A percentile compares a stretch with the other conserved stretches of the same genome.
Evolutionary conservation across 2,113 vertebrate species (phyloP).

Genomic region (Potamarius usumacintae): DNA sequence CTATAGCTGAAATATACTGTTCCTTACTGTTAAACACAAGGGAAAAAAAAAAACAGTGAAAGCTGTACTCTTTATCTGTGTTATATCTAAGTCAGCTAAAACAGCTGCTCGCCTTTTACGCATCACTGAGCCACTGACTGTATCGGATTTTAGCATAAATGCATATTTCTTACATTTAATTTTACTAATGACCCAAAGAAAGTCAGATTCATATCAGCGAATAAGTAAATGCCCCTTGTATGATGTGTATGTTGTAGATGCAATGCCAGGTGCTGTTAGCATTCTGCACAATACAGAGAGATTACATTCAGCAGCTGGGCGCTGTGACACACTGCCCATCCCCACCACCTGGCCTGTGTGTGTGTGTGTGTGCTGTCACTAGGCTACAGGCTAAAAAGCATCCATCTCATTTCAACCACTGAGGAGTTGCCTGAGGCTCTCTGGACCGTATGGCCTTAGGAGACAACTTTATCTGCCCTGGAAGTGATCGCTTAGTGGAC

Average conservation of each 20-base stretch:
- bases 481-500: slow-evolving; percentile 55
- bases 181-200: not conserved
- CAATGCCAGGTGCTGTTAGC: slow-evolving; percentile 43
- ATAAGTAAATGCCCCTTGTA: slow-evolving; percentile 2
- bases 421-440: slow-evolving; percentile 56
- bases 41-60: not conserved
- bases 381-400: slow-evolving; percentile 56
- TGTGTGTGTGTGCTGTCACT: slow-evolving; percentile 44
- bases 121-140: not conserved
- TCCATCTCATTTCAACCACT: slow-evolving; percentile 61
- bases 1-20: too few species aligned
- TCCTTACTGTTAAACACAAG: not conserved
- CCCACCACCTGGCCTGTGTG: slow-evolving; percentile 61
- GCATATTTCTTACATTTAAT: not conserved
- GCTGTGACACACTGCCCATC: slow-evolving; percentile 44
- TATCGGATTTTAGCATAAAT: slow-evolving; percentile 10
- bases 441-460: slow-evolving; percentile 54
- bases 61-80: not conserved
- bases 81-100: not conserved
- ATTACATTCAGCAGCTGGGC: slow-evolving; percentile 42
- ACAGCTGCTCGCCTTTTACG: not conserved
- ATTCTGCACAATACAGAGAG: slow-evolving; percentile 40
- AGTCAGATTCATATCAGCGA: slow-evolving; percentile 5
- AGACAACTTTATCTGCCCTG: slow-evolving; percentile 66
- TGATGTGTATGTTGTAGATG: slow-evolving; percentile 23